Evolutionary conservation across 1,140 invertebrate genomes (phyloP), one percentile per base, ranked within the genome.

Genomic region (Aradophagus sp.): DNA sequence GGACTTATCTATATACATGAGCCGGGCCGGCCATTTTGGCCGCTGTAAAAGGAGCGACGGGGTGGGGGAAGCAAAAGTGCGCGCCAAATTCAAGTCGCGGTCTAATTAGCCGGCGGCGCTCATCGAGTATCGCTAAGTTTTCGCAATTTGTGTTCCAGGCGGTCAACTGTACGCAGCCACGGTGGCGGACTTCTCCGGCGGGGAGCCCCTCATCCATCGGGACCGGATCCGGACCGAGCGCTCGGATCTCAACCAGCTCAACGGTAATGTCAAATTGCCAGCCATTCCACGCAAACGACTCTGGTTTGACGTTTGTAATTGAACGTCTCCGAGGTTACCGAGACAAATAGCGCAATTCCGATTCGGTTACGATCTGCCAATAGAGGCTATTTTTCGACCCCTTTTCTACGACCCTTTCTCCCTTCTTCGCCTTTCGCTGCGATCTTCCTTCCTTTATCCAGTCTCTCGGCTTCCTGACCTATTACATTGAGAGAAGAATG

Each of bases 131-230:
- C 34, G 42, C 4, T 5, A 62, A 56, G 50, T 12, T 48, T 10
- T 69, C 39, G 34, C 39, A 58, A 47, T 63, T 59, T 61, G 14
- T 75, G 72, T 83, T 87, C 52, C 86, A 93, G 94, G 94, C 83
- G 93, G 92, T 13, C 92, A 96, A 77, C 84, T 99, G 56, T 98
- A 96, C 84, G 92, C 95, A 14, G 97, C 95, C 12, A 99, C 97
- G n/a, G 95, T 97, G 20, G 93, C 95, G 1, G 96, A 98, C 86
- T 96, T 97, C 81, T 93, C 93, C 6, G 95, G 94, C 31, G 92
- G 93, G 7, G 96, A 97, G 86, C 93, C 96, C 0, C 87, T 98
- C 6, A 97, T 98, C 79, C 96, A 97, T 86, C 89, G 94, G 67
- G 89, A 92, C 73, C 90, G 92, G 68, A 90, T 97, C 70, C 88